A percentile compares a stretch with the other conserved stretches of the same genome.
Evolutionary conservation across 2,888 invertebrate species (phyloP).

Genomic region (Aporophyla lueneburgensis): DNA sequence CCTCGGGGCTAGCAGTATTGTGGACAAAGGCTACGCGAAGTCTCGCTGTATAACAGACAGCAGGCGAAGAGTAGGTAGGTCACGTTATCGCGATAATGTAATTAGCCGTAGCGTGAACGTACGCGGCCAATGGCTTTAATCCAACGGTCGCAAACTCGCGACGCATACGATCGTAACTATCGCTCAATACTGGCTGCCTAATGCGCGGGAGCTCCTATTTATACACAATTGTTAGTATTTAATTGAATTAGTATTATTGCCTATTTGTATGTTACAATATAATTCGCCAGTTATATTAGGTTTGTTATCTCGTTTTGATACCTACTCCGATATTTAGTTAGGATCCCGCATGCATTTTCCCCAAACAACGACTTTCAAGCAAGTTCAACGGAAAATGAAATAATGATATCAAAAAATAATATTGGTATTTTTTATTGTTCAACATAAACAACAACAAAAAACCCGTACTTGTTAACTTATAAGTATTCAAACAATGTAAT

Average conservation of each 20-base stretch:
- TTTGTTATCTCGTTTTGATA: constrained; percentile 43
- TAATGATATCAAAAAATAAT: constrained; percentile 11
- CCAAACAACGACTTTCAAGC: constrained; percentile 63
- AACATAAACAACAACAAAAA: constrained; percentile 54
- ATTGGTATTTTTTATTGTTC: constrained; percentile 31
- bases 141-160: background rate
- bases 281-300: constrained; percentile 38
- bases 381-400: constrained; percentile 66
- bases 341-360: constrained; percentile 27
- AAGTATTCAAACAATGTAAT: constrained; percentile 48
- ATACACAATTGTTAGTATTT: constrained; percentile 58
- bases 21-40: background rate
- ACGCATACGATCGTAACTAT: background rate
- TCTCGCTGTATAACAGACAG: background rate
- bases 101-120: background rate
- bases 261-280: constrained; percentile 45
- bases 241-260: constrained; percentile 51
- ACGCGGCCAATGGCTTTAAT: background rate
- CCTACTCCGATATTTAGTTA: constrained; percentile 35
- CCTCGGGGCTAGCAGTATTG: background rate
- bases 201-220: constrained; percentile 59
- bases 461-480: constrained; percentile 52
- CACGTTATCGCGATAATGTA: background rate
- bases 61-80: background rate
- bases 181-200: constrained; percentile 23